These are phyloP conservation scores for Phengaris alcon DNA, from an alignment of 2,888 invertebrate genomes.

Conservation along the genomic window DNA sequence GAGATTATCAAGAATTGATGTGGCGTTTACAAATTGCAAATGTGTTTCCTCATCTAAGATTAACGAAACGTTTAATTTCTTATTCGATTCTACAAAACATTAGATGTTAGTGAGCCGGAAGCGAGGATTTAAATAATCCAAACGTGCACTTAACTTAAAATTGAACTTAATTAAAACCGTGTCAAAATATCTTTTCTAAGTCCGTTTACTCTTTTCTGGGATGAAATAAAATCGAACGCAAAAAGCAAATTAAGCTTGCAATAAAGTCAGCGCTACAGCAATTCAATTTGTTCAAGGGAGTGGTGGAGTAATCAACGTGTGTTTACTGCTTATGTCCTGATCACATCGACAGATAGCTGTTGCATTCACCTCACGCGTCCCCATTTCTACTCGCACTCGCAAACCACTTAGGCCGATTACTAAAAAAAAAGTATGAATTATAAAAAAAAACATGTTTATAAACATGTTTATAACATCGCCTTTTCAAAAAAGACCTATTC, in stretches of 20 bases:
- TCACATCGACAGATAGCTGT: constrained; percentile 61
- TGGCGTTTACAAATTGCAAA: constrained; percentile 14
- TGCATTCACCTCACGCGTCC: constrained; percentile 71
- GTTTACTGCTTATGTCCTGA: constrained; percentile 58
- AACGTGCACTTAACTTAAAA: background rate
- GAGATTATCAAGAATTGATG: constrained; percentile 16
- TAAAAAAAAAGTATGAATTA: no score
- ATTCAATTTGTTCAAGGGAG: constrained; percentile 66
- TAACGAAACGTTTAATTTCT: background rate
- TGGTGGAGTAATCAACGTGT: constrained; percentile 54
- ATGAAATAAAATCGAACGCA: constrained; percentile 31
- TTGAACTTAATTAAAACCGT: constrained; percentile 4
- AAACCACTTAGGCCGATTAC: no score
- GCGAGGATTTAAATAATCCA: background rate
- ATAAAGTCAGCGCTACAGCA: constrained; percentile 37
- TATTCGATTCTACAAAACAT: background rate
- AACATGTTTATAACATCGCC: no score
- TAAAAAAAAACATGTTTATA: no score
- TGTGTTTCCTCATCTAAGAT: background rate
- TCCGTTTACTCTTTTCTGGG: constrained; percentile 27
- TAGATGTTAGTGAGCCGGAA: background rate
- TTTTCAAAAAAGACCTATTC: no score
- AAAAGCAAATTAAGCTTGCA: constrained; percentile 42
- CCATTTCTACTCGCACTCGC: constrained; percentile 53
- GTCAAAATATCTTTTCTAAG: background rate